Percentiles rank a stretch among this genome's conserved stretches.
Conservation (phyloP, 2,797 vertebrate species). For the Pampus argenteus region DNA sequence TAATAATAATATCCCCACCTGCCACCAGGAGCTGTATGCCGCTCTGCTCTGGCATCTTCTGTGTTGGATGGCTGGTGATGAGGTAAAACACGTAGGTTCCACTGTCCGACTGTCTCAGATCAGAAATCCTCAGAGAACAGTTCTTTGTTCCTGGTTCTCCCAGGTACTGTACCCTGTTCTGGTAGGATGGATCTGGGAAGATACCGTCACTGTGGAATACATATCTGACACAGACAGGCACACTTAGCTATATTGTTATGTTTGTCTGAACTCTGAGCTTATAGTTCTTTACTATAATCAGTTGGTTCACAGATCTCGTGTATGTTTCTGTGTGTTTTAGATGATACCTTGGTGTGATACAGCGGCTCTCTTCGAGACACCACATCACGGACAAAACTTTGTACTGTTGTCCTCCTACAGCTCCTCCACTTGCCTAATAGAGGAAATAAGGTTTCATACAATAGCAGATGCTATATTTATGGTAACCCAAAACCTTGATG, state of each 20-base stretch:
- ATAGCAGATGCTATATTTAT: background rate
- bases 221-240: slow-evolving; percentile 67
- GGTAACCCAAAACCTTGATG: too few relatives aligned
- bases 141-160: slow-evolving; percentile 71
- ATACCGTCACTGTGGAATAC: slow-evolving; percentile 81
- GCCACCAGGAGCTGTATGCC: slow-evolving; percentile 78
- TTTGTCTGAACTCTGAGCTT: background rate
- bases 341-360: slow-evolving; percentile 77
- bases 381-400: slow-evolving; percentile 81
- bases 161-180: slow-evolving; percentile 75
- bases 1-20: slow-evolving; percentile 57
- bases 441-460: background rate
- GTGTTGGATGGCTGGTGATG: slow-evolving; percentile 65
- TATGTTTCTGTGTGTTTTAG: slow-evolving; percentile 1
- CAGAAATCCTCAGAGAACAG: slow-evolving; percentile 82
- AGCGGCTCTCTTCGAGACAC: slow-evolving; percentile 78
- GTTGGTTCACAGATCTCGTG: background rate
- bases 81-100: slow-evolving; percentile 82
- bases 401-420: slow-evolving; percentile 24
- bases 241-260: background rate
- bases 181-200: slow-evolving; percentile 65
- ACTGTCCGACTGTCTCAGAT: slow-evolving; percentile 74
- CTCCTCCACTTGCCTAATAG: slow-evolving; percentile 31
- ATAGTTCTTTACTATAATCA: background rate
- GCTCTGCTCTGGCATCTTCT: slow-evolving; percentile 79